Percentiles rank a stretch among this genome's conserved stretches.
Conservation (phyloP, 1,140 invertebrate genomes). For the Himalopsyche phryganea region DNA sequence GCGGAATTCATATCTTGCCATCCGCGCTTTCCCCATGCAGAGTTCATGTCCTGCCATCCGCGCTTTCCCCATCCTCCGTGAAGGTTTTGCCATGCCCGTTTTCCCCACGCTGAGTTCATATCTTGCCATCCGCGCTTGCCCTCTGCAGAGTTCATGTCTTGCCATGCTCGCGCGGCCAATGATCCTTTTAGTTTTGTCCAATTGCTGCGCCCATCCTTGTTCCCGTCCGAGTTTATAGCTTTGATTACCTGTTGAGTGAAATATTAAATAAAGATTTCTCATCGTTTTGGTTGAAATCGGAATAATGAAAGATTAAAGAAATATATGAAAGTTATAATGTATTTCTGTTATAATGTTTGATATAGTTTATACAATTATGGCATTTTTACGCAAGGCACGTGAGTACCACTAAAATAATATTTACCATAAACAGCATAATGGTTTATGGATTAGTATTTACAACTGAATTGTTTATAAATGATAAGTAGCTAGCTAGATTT, state of each 20-base stretch:
- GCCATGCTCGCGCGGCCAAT: conserved; percentile 25
- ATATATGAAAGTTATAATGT: too few relatives aligned
- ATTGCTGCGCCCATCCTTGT: conserved; percentile 24
- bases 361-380: too few relatives aligned
- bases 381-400: too few relatives aligned
- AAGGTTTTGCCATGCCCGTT: conserved; percentile 59
- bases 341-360: too few relatives aligned
- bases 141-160: conserved; percentile 16
- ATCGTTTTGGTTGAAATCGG: too few relatives aligned
- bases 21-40: conserved; percentile 60
- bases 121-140: conserved; percentile 31
- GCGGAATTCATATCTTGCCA: conserved; percentile 61
- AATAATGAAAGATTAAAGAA: too few relatives aligned
- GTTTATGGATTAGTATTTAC: too few relatives aligned
- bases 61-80: conserved; percentile 62
- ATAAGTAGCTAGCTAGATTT: too few relatives aligned
- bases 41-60: conserved; percentile 59
- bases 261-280: too few relatives aligned
- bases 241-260: conserved; percentile 10
- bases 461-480: too few relatives aligned
- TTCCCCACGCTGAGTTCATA: conserved; percentile 29
- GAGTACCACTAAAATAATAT: too few relatives aligned
- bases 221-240: conserved; percentile 7
- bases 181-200: conserved; percentile 15
- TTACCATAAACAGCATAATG: too few relatives aligned